phyloP scores from a whole-genome alignment of 2,113 vertebrate species.

The Heterocephalus glaber region DNA sequence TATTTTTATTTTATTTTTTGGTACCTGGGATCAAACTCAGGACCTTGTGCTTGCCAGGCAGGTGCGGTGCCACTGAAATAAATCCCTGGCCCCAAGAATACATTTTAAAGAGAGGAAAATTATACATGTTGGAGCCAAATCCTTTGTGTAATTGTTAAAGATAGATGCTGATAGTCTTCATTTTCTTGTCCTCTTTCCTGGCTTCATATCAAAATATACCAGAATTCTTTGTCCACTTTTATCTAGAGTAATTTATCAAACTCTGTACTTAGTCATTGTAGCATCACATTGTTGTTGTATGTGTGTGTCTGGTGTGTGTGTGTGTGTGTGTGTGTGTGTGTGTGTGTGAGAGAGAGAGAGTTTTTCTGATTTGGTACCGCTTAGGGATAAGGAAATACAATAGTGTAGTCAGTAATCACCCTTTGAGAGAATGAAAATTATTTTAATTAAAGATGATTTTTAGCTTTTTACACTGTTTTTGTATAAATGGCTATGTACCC shows the following conservation, averaged over 20 bases:
- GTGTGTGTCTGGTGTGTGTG: too few relatives aligned
- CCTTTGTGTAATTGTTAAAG: neutral
- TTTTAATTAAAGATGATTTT: neutral
- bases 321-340: too few relatives aligned
- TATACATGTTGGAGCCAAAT: neutral
- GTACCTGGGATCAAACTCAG: too few relatives aligned
- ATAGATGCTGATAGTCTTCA: neutral
- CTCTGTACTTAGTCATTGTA: neutral
- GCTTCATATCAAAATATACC: neutral
- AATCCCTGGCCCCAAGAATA: too few relatives aligned
- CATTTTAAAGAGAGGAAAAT: neutral
- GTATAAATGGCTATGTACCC: neutral
- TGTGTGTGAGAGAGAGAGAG: too few relatives aligned
- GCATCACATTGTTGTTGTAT: neutral
- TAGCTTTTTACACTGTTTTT: neutral
- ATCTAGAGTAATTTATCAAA: neutral
- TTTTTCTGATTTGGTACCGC: neutral
- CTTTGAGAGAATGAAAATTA: neutral
- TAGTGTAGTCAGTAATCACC: neutral
- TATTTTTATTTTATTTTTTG: too few relatives aligned
- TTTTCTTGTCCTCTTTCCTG: neutral
- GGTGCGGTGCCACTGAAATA: too few relatives aligned
- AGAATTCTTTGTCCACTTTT: neutral
- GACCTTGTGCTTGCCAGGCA: too few relatives aligned
- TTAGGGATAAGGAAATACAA: neutral